Evolutionary conservation across 2,888 invertebrate species (phyloP).

Genomic region (Mesochorus sp.): DNA sequence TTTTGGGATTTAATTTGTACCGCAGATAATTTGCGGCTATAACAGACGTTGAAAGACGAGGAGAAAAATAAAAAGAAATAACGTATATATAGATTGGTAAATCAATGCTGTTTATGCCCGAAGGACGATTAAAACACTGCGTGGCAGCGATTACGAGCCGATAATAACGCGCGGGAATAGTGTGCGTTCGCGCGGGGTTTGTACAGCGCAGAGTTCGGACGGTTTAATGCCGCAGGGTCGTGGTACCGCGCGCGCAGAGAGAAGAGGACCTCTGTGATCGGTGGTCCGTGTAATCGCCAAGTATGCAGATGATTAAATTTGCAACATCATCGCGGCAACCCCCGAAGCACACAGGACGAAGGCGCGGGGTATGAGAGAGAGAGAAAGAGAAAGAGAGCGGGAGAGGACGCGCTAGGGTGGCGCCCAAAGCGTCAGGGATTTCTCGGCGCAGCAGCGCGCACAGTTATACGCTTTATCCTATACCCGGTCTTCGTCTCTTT

Average conservation of each 20-base stretch:
- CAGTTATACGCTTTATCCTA: conserved; percentile 42
- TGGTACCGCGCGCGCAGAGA: conserved; percentile 41
- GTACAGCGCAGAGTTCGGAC: conserved; percentile 58
- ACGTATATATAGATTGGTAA: not conserved
- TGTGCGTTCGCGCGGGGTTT: conserved; percentile 24
- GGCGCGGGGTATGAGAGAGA: conserved; percentile 6
- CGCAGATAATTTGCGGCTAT: too few relatives aligned
- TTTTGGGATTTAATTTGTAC: too few relatives aligned
- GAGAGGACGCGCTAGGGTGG: conserved; percentile 29
- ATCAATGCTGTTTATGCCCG: conserved; percentile 22
- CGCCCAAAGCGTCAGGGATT: conserved; percentile 52
- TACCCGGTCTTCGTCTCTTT: conserved; percentile 40
- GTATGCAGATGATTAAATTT: conserved; percentile 83
- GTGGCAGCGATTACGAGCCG: conserved; percentile 48
- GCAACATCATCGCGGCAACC: conserved; percentile 81
- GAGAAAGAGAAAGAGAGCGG: conserved; percentile 6
- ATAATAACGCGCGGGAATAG: conserved; percentile 30
- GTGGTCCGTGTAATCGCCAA: conserved; percentile 82
- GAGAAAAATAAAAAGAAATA: not conserved
- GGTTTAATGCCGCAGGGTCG: conserved; percentile 70
- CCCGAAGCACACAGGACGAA: conserved; percentile 70
- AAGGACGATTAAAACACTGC: conserved; percentile 54
- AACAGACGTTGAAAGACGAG: too few relatives aligned
- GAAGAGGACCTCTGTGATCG: conserved; percentile 80
- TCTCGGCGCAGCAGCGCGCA: conserved; percentile 21